A percentile compares a stretch with the other conserved stretches of the same genome.
Conservation (phyloP, 1,140 invertebrate species). For the Zaprionus tsacasi region DNA sequence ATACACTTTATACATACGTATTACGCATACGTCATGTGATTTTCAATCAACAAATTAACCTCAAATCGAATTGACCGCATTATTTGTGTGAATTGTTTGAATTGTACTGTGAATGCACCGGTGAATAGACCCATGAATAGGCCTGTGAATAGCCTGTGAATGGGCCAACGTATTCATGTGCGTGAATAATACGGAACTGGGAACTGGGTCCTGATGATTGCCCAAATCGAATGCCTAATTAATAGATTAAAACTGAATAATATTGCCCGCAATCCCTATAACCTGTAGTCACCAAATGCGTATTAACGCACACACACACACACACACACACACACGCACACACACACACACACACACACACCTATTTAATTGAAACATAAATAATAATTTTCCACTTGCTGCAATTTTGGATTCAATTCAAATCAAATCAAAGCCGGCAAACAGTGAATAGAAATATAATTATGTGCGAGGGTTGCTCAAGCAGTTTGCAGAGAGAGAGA, state of each 20-base stretch:
- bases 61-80: slow-evolving; percentile 58
- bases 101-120: slow-evolving; percentile 7
- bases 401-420: slow-evolving; percentile 47
- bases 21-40: slow-evolving; percentile 20
- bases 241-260: slow-evolving; percentile 80
- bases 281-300: slow-evolving; percentile 12
- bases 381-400: slow-evolving; percentile 61
- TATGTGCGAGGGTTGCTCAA: slow-evolving; percentile 28
- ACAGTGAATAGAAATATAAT: slow-evolving; percentile 59
- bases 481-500: not conserved
- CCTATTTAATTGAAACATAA: slow-evolving; percentile 73
- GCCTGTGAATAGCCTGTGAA: not conserved
- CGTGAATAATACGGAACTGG: not conserved
- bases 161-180: not conserved
- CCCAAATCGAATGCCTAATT: slow-evolving; percentile 69
- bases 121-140: not conserved
- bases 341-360: slow-evolving; percentile 9
- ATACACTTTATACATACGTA: not conserved
- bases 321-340: slow-evolving; percentile 17
- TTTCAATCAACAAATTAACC: slow-evolving; percentile 76
- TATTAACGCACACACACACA: slow-evolving; percentile 12
- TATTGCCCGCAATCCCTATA: slow-evolving; percentile 35
- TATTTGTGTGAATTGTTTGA: slow-evolving; percentile 68
- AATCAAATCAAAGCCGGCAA: slow-evolving; percentile 53
- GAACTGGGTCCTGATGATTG: slow-evolving; percentile 29